A percentile compares a stretch with the other conserved stretches of the same genome.
Evolutionary conservation across 1,140 invertebrate genomes (phyloP).

Genomic region (Atta cephalotes): DNA sequence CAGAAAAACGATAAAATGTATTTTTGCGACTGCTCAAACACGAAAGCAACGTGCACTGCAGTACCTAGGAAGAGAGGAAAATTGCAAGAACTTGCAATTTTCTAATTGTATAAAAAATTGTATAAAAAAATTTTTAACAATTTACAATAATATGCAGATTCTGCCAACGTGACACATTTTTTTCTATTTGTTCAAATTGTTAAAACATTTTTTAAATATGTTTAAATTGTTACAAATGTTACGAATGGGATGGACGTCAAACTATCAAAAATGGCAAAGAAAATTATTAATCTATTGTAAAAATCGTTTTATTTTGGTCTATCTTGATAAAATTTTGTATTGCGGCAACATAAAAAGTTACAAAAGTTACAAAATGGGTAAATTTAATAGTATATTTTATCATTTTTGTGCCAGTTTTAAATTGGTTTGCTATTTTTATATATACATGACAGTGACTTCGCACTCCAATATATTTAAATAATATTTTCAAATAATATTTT

Average conservation of each 20-base stretch:
- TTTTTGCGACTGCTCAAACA: conserved; percentile 18
- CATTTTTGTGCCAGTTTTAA: not conserved
- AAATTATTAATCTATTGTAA: conserved; percentile 12
- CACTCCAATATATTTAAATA: not conserved
- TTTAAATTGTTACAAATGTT: not conserved
- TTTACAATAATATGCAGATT: not conserved
- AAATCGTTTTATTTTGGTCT: not conserved
- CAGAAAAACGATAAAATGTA: conserved; percentile 62
- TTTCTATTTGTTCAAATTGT: not conserved
- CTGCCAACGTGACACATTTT: not conserved
- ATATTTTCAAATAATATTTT: not conserved
- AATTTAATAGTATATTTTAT: not conserved
- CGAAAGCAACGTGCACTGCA: not conserved
- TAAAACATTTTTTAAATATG: not conserved
- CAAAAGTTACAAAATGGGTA: not conserved
- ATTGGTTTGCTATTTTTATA: not conserved
- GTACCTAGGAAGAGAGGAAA: not conserved
- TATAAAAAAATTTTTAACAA: not conserved
- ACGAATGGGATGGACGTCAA: no score
- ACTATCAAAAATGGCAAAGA: not conserved
- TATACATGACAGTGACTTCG: not conserved
- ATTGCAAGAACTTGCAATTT: not conserved
- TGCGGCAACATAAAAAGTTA: not conserved
- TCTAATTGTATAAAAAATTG: conserved; percentile 35
- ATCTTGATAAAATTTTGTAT: conserved; percentile 9